Evolutionary conservation across 2,888 invertebrate genomes (phyloP).

Genomic region (Cephus pygmeus): DNA sequence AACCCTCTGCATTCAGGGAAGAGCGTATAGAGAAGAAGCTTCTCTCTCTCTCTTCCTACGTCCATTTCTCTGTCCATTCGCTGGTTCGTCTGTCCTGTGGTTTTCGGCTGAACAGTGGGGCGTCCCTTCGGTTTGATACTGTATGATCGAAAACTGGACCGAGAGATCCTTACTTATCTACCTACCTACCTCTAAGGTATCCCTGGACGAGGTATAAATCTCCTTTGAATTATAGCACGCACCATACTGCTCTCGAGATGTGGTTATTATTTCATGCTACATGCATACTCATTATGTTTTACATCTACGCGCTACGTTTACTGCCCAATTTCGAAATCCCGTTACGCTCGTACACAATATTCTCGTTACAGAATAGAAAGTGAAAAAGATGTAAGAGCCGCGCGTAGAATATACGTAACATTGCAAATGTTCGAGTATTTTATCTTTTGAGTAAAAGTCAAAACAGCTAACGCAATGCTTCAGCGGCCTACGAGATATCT

Average conservation of each 20-base stretch:
- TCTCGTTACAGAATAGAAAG: slow-evolving; percentile 1
- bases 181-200: slow-evolving; percentile 7
- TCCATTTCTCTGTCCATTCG: not conserved
- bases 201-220: slow-evolving; percentile 16
- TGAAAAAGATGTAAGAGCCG: slow-evolving; percentile 27
- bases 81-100: not conserved
- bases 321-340: slow-evolving; percentile 35
- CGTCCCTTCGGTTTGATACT: slow-evolving; percentile 21
- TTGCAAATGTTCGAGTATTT: not conserved
- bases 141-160: slow-evolving; percentile 25
- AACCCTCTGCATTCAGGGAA: slow-evolving; percentile 10
- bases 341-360: not conserved
- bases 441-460: not conserved
- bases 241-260: slow-evolving; percentile 6
- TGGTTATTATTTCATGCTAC: slow-evolving; percentile 42
- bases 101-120: slow-evolving; percentile 19
- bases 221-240: slow-evolving; percentile 18
- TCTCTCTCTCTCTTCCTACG: slow-evolving; percentile 1
- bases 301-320: slow-evolving; percentile 39
- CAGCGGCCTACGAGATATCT: not conserved
- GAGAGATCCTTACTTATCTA: slow-evolving; percentile 8
- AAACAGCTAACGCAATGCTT: not conserved
- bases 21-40: slow-evolving; percentile 4
- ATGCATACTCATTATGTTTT: slow-evolving; percentile 39
- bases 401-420: not conserved